A percentile compares a stretch with the other conserved stretches of the same genome.
These are phyloP conservation scores for Drosophila repletoides DNA, from an alignment of 1,140 invertebrate species.

Conservation along the genomic window DNA sequence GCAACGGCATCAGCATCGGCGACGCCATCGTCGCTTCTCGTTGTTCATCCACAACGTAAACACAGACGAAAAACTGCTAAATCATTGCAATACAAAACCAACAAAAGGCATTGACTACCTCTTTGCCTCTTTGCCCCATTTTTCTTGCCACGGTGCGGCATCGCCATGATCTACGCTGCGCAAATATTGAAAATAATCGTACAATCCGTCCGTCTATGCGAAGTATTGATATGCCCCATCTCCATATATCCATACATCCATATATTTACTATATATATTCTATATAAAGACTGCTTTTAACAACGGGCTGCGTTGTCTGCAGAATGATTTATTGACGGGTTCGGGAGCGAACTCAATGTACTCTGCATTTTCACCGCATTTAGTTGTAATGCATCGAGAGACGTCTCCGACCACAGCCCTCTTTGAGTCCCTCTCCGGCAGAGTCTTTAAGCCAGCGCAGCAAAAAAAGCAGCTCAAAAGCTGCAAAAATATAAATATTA, in stretches of 20 bases:
- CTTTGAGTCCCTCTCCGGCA: background rate
- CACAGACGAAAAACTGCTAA: constrained; percentile 81
- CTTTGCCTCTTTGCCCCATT: background rate
- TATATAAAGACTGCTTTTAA: constrained; percentile 66
- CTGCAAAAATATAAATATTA: no score
- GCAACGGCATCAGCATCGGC: constrained; percentile 1
- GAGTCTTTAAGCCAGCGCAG: constrained; percentile 20
- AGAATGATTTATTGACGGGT: constrained; percentile 75
- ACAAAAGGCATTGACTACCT: constrained; percentile 60
- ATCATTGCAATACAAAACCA: constrained; percentile 81
- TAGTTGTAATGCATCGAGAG: constrained; percentile 51
- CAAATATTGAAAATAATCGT: constrained; percentile 81
- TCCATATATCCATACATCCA: constrained; percentile 25
- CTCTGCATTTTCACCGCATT: constrained; percentile 62
- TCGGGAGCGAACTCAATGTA: constrained; percentile 25
- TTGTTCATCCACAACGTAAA: constrained; percentile 78
- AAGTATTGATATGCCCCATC: constrained; percentile 72
- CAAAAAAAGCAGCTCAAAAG: no score
- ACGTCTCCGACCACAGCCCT: background rate
- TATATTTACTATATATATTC: constrained; percentile 2
- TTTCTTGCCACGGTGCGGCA: background rate
- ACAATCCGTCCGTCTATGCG: constrained; percentile 78
- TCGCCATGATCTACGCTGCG: constrained; percentile 56
- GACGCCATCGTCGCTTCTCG: background rate
- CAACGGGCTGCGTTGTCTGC: constrained; percentile 62